phyloP scores from a whole-genome alignment of 2,113 vertebrate species.

The Urocolius indicus region DNA sequence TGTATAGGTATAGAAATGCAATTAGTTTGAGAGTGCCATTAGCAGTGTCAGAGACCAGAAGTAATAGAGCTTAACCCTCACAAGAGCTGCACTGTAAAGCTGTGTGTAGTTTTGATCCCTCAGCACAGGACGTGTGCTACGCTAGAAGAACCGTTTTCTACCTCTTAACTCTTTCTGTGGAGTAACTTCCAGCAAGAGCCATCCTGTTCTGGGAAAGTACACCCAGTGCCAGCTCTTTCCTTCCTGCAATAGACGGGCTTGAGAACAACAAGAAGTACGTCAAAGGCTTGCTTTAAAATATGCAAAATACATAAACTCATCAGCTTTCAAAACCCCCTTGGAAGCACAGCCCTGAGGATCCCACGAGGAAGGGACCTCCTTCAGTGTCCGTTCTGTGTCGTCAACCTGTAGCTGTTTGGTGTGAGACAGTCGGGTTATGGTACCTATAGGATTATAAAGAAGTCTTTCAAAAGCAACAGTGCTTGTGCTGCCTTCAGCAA shows the following conservation, averaged over 20 bases:
- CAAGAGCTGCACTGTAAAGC: background rate
- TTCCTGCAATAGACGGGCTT: background rate
- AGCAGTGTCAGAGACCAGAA: constrained; percentile 54
- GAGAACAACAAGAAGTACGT: background rate
- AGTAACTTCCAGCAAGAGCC: background rate
- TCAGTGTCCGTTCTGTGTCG: accelerated
- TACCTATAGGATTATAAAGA: accelerated
- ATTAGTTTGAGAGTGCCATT: constrained; percentile 42
- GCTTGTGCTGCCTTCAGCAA: background rate
- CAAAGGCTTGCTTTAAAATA: background rate
- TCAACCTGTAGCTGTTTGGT: background rate
- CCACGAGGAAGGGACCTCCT: background rate
- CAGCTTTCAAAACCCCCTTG: background rate
- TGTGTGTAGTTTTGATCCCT: background rate
- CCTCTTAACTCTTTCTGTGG: constrained; percentile 3
- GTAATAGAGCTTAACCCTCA: constrained; percentile 50
- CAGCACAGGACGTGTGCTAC: accelerated
- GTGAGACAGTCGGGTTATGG: background rate
- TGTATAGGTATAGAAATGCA: constrained; percentile 44
- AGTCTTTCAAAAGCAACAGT: accelerated
- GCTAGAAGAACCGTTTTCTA: background rate
- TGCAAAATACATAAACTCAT: background rate
- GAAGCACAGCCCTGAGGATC: background rate
- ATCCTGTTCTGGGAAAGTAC: background rate
- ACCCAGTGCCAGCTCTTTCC: background rate